These are phyloP conservation scores for Oppia nitens DNA, from an alignment of 1,140 invertebrate species.

Conservation along the genomic window DNA sequence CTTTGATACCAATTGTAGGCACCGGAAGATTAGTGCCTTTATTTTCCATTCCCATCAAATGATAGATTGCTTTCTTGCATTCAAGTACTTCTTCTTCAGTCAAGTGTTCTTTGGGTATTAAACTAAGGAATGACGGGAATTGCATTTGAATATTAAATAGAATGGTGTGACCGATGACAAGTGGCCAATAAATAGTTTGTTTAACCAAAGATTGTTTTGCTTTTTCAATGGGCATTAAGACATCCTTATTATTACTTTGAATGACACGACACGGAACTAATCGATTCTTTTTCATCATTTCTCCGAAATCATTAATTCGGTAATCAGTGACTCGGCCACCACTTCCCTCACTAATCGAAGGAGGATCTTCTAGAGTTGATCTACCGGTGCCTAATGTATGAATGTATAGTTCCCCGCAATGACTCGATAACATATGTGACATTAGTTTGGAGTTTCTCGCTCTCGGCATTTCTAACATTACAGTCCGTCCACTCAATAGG, in stretches of 20 bases:
- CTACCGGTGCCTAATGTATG: conserved; percentile 68
- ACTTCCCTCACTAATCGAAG: conserved; percentile 78
- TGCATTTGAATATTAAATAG: conserved; percentile 59
- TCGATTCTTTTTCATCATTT: conserved; percentile 20
- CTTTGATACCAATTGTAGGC: conserved; percentile 34
- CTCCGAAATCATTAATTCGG: conserved; percentile 39
- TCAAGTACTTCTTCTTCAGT: conserved; percentile 66
- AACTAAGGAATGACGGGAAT: conserved; percentile 54
- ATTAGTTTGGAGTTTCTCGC: conserved; percentile 69
- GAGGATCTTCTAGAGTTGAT: conserved; percentile 81
- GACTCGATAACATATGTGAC: conserved; percentile 78
- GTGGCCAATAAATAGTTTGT: conserved; percentile 75
- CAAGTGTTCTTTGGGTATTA: conserved; percentile 65
- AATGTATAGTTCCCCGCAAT: conserved; percentile 90
- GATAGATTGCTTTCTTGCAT: conserved; percentile 67
- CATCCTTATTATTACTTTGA: conserved; percentile 7
- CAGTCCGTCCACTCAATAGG: conserved; percentile 64
- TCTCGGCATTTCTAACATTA: conserved; percentile 81
- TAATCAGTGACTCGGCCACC: conserved; percentile 88
- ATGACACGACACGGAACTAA: conserved; percentile 34
- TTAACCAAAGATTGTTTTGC: conserved; percentile 51
- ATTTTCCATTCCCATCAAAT: conserved; percentile 59
- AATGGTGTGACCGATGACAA: conserved; percentile 72
- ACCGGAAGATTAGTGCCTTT: conserved; percentile 61
- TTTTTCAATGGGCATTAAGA: conserved; percentile 25